These are phyloP conservation scores for Macroramphosus scolopax DNA, from an alignment of 2,797 vertebrate species.

Conservation along the genomic window DNA sequence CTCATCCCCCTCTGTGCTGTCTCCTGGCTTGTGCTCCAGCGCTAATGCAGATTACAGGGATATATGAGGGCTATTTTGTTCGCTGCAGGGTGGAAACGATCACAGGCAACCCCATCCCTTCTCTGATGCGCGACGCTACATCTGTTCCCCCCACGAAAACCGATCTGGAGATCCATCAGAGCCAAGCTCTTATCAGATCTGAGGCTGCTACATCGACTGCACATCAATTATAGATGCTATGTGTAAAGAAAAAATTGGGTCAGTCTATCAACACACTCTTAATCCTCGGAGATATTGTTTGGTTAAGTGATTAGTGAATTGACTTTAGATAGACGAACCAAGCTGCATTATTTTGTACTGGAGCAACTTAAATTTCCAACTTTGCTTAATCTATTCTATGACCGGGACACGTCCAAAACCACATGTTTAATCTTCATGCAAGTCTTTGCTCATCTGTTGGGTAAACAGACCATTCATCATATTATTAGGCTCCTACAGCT, in stretches of 20 bases:
- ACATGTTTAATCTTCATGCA: slow-evolving; percentile 62
- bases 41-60: slow-evolving; percentile 79
- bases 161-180: slow-evolving; percentile 71
- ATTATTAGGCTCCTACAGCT: slow-evolving; percentile 66
- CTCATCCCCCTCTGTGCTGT: slow-evolving; percentile 73
- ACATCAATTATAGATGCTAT: slow-evolving; percentile 71
- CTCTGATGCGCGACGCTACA: slow-evolving; percentile 69
- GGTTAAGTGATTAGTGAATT: slow-evolving; percentile 60
- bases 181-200: slow-evolving; percentile 66
- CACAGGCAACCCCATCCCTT: slow-evolving; percentile 71
- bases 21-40: slow-evolving; percentile 70
- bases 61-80: slow-evolving; percentile 81
- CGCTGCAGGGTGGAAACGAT: slow-evolving; percentile 75
- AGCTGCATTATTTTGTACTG: slow-evolving; percentile 9
- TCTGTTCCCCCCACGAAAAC: slow-evolving; percentile 66
- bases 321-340: slow-evolving; percentile 49
- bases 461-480: slow-evolving; percentile 76
- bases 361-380: slow-evolving; percentile 51
- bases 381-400: slow-evolving; percentile 43
- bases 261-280: slow-evolving; percentile 49
- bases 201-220: slow-evolving; percentile 51
- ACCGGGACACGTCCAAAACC: slow-evolving; percentile 44
- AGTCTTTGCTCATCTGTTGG: slow-evolving; percentile 64
- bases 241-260: slow-evolving; percentile 56
- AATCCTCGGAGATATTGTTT: slow-evolving; percentile 61